A percentile compares a stretch with the other conserved stretches of the same genome.
Evolutionary conservation across 2,888 invertebrate species (phyloP).

Genomic region (Xanthorhoe spadicearia): DNA sequence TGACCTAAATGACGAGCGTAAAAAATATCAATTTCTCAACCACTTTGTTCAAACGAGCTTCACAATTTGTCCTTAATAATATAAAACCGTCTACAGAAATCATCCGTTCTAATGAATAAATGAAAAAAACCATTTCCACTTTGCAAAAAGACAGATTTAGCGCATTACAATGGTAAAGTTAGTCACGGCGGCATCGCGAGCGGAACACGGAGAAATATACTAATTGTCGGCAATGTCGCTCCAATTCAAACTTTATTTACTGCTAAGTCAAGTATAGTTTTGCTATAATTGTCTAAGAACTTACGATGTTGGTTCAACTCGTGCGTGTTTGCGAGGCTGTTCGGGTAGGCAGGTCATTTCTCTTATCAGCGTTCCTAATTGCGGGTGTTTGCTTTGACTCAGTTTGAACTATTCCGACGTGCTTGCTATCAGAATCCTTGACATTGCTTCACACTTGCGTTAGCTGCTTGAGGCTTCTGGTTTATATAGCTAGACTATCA

Average conservation of each 20-base stretch:
- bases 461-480: neutral
- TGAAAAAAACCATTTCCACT: conserved; percentile 35
- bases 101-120: conserved; percentile 24
- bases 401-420: conserved; percentile 20
- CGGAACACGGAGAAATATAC: conserved; percentile 28
- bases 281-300: neutral
- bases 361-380: conserved; percentile 53
- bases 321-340: conserved; percentile 31
- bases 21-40: conserved; percentile 14
- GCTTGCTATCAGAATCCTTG: conserved; percentile 36
- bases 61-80: conserved; percentile 3
- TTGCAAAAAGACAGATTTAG: conserved; percentile 42
- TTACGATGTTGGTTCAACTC: conserved; percentile 10
- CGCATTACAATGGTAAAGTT: conserved; percentile 35
- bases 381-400: conserved; percentile 45
- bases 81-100: conserved; percentile 10
- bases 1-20: conserved; percentile 9
- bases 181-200: conserved; percentile 42
- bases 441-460: conserved; percentile 28
- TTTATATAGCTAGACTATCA: neutral
- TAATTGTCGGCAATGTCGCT: conserved; percentile 20
- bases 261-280: conserved; percentile 1
- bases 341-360: conserved; percentile 51
- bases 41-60: conserved; percentile 15
- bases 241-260: conserved; percentile 15